A percentile compares a stretch with the other conserved stretches of the same genome.
These are phyloP conservation scores for Habropoda laboriosa DNA, from an alignment of 1,140 invertebrate species.

Conservation along the genomic window DNA sequence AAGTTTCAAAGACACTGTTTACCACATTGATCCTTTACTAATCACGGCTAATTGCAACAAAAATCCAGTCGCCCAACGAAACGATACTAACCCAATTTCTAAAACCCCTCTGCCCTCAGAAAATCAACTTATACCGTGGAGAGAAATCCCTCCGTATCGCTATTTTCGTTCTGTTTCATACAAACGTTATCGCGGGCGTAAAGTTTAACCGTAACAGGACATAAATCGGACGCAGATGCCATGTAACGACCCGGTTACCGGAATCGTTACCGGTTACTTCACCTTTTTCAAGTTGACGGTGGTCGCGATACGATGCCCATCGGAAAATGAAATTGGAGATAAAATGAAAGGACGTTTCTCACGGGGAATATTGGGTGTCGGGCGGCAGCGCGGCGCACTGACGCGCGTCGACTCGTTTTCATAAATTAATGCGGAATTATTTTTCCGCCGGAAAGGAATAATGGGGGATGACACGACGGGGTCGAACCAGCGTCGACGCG, in stretches of 20 bases:
- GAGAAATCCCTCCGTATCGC: background rate
- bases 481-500: background rate
- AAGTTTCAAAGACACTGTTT: no score
- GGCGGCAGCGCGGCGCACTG: background rate
- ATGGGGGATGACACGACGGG: background rate
- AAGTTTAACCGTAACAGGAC: constrained; percentile 11
- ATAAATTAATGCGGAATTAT: constrained; percentile 36
- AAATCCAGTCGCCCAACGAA: no score
- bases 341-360: background rate
- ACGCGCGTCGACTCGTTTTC: constrained; percentile 29
- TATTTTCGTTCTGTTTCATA: background rate
- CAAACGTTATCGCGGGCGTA: constrained; percentile 13
- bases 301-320: background rate
- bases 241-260: constrained; percentile 9
- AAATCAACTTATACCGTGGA: no score
- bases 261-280: constrained; percentile 9
- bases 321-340: constrained; percentile 19
- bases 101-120: background rate
- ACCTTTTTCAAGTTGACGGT: background rate
- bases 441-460: constrained; percentile 1
- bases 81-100: background rate
- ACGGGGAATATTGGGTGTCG: background rate
- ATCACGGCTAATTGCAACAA: no score
- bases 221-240: constrained; percentile 23
- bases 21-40: no score